Conservation (phyloP, 1,140 invertebrate species). For the Nebria ingens region DNA sequence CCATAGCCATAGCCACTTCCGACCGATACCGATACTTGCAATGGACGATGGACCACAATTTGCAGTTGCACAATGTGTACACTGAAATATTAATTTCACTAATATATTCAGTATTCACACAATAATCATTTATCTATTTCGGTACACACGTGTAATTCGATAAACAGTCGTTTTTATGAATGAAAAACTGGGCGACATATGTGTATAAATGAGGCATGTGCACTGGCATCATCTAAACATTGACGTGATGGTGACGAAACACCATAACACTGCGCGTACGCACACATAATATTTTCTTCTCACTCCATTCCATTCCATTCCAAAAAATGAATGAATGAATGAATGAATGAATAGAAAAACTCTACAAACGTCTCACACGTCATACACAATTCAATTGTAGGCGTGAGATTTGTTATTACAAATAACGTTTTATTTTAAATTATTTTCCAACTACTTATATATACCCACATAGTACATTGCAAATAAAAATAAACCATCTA, state of each 20-base stretch:
- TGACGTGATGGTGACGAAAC: slow-evolving; percentile 15
- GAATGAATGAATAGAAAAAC: background rate
- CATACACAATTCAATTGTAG: slow-evolving; percentile 3
- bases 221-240: slow-evolving; percentile 17
- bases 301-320: no score
- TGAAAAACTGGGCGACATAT: slow-evolving; percentile 15
- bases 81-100: background rate
- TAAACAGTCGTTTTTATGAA: slow-evolving; percentile 16
- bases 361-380: background rate
- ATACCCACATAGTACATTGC: background rate
- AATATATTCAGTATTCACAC: slow-evolving; percentile 11
- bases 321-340: no score
- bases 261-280: slow-evolving; percentile 19
- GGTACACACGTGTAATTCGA: slow-evolving; percentile 14
- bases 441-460: background rate
- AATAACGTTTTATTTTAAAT: background rate
- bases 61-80: background rate
- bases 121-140: background rate
- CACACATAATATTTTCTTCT: no score
- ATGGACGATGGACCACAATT: slow-evolving; percentile 15
- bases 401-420: background rate
- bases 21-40: no score
- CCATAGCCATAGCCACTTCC: slow-evolving; percentile 19
- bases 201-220: slow-evolving; percentile 18
- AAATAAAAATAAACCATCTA: no score